Conservation (phyloP, 2,113 vertebrate genomes). For the Pristiophorus japonicus region DNA sequence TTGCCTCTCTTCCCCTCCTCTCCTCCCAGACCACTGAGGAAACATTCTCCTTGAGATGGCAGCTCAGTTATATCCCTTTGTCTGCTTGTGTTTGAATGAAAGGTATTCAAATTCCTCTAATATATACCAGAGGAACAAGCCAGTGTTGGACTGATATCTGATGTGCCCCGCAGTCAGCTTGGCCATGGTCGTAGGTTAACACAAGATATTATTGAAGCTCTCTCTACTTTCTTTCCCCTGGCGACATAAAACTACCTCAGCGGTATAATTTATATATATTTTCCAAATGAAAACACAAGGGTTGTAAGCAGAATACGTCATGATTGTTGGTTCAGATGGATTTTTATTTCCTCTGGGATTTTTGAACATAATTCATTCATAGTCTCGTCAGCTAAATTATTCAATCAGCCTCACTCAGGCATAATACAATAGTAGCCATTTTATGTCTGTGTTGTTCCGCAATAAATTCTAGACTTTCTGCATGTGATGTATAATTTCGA, state of each 20-base stretch:
- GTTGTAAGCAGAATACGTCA: background rate
- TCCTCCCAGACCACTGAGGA: background rate
- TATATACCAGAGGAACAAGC: background rate
- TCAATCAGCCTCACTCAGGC: background rate
- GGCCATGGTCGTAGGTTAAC: background rate
- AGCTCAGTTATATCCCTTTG: background rate
- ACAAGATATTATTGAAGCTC: background rate
- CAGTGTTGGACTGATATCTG: background rate
- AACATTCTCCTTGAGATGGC: background rate
- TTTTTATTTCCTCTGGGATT: constrained; percentile 18
- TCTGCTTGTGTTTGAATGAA: background rate
- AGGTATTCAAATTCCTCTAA: background rate
- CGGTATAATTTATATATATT: background rate
- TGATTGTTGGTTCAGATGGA: background rate
- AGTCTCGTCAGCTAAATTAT: background rate
- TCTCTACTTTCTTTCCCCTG: background rate
- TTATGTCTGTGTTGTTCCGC: background rate
- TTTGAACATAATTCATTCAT: background rate
- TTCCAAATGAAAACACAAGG: background rate
- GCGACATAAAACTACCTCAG: background rate
- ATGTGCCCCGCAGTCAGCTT: background rate
- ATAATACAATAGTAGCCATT: background rate
- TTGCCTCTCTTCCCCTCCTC: background rate
- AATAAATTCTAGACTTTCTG: background rate
- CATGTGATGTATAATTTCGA: background rate